Percentiles rank a stretch among this genome's conserved stretches.
These are phyloP conservation scores for Chelonus insularis DNA, from an alignment of 1,140 invertebrate genomes.

Conservation along the genomic window DNA sequence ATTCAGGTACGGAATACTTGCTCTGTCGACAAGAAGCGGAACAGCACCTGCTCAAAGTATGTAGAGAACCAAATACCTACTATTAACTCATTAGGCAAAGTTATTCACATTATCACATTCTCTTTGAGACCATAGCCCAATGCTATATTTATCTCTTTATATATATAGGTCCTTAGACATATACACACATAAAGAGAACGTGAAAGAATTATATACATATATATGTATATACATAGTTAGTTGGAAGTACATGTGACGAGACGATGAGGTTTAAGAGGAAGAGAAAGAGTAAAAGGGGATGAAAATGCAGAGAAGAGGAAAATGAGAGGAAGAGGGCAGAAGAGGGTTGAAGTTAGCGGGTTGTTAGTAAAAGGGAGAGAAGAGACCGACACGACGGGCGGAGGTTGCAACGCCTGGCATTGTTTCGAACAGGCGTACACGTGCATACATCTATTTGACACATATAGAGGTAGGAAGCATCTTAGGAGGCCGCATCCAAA, in stretches of 20 bases:
- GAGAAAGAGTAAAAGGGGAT: not conserved
- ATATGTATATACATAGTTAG: not conserved
- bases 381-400: not conserved
- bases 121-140: constrained; percentile 44
- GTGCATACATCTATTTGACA: constrained; percentile 43
- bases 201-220: too few relatives aligned
- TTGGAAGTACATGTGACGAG: not conserved
- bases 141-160: not conserved
- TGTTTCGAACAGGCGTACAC: constrained; percentile 54
- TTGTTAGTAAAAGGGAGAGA: constrained; percentile 14
- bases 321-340: not conserved
- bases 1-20: too few relatives aligned
- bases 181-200: not conserved
- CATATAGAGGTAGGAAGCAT: constrained; percentile 42
- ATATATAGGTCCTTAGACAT: not conserved
- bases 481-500: constrained; percentile 34
- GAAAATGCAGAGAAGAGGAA: not conserved
- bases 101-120: constrained; percentile 58
- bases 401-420: constrained; percentile 49
- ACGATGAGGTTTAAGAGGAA: constrained; percentile 8
- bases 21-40: too few relatives aligned
- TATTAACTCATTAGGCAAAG: constrained; percentile 59
- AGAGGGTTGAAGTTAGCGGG: constrained; percentile 28
- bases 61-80: constrained; percentile 45
- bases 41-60: too few relatives aligned